A percentile compares a stretch with the other conserved stretches of the same genome.
Evolutionary conservation across 2,113 vertebrate species (phyloP).

Genomic region (Scopus umbretta): DNA sequence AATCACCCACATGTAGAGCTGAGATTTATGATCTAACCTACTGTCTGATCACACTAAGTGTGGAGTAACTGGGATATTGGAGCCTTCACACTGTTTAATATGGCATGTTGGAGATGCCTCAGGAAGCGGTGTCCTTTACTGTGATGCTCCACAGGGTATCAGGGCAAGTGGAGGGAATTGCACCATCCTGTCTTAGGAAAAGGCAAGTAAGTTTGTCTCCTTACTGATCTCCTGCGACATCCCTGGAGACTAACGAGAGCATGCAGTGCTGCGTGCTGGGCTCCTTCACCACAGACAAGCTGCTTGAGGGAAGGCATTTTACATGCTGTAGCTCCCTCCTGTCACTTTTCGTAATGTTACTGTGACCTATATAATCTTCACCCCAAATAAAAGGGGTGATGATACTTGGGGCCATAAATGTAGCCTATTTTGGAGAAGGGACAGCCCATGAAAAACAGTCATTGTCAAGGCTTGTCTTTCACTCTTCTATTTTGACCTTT

Average conservation of each 20-base stretch:
- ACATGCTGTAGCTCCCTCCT: background rate
- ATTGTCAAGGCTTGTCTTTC: background rate
- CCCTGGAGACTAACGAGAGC: background rate
- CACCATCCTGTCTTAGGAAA: background rate
- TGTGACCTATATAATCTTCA: background rate
- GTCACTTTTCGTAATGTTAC: constrained; percentile 14
- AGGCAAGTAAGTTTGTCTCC: background rate
- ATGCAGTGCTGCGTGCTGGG: background rate
- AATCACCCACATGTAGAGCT: background rate
- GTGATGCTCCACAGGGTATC: background rate
- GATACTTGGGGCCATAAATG: background rate
- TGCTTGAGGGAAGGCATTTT: constrained; percentile 1
- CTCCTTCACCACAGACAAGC: background rate
- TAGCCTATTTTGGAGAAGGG: background rate
- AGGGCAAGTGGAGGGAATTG: background rate
- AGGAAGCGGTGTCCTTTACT: background rate
- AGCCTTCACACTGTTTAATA: background rate
- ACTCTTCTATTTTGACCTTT: background rate
- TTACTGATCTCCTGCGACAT: background rate
- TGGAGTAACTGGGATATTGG: background rate
- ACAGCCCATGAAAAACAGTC: background rate
- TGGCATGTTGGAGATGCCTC: background rate
- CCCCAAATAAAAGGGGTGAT: background rate
- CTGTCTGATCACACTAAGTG: background rate
- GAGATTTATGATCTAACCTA: background rate